phyloP scores from a whole-genome alignment of 2,888 invertebrate species.

The Teinopalpus imperialis region DNA sequence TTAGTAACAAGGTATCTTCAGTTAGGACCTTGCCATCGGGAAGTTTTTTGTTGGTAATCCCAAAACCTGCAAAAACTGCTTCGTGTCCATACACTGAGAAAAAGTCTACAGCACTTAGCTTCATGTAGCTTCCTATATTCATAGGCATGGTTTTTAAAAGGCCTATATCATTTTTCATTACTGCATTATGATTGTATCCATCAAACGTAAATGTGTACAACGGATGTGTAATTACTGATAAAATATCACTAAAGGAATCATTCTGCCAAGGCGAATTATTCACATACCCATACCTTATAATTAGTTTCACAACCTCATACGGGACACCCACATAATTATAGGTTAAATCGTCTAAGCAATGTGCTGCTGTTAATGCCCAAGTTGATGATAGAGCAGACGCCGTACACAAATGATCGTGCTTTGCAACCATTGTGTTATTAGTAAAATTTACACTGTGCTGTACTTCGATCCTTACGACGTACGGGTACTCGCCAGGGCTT shows the following conservation, averaged over 20 bases:
- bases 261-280: not conserved
- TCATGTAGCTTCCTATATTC: not conserved
- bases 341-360: slow-evolving; percentile 6
- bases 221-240: not conserved
- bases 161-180: not conserved
- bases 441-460: not conserved
- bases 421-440: not conserved
- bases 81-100: slow-evolving; percentile 14
- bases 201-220: not conserved
- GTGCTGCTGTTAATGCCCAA: slow-evolving; percentile 11
- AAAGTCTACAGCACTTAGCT: slow-evolving; percentile 4
- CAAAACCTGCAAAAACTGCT: slow-evolving; percentile 7
- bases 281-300: slow-evolving; percentile 2
- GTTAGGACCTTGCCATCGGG: not conserved
- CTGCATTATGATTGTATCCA: not conserved
- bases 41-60: not conserved
- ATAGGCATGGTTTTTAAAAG: not conserved
- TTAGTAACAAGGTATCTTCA: not conserved
- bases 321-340: not conserved
- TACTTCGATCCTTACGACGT: slow-evolving; percentile 11
- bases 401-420: slow-evolving; percentile 4
- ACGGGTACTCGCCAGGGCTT: slow-evolving; percentile 1
- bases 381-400: slow-evolving; percentile 1
- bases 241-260: slow-evolving; percentile 8
- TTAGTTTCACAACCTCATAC: not conserved